These are phyloP conservation scores for Thomomys bottae DNA, from an alignment of 2,113 vertebrate species.

Conservation along the genomic window DNA sequence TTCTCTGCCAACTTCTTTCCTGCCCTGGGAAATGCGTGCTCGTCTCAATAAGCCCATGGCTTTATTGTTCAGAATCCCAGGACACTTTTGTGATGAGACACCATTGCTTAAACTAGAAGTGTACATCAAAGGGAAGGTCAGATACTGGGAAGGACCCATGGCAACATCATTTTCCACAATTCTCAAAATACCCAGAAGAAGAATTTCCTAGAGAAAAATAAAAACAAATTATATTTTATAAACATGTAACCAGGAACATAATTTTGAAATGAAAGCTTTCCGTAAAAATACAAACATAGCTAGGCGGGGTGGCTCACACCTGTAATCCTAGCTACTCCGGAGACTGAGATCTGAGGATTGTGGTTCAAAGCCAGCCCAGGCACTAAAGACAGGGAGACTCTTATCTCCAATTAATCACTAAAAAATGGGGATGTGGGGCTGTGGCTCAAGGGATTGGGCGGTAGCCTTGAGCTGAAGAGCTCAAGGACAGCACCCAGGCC, in stretches of 20 bases:
- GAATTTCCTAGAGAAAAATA: conserved; percentile 88
- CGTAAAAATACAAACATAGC: conserved; percentile 54
- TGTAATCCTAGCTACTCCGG: no score
- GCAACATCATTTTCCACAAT: conserved; percentile 90
- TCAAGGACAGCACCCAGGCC: no score
- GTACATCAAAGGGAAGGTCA: conserved; percentile 91
- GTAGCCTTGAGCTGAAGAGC: no score
- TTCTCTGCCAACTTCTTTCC: conserved; percentile 86
- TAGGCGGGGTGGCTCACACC: no score
- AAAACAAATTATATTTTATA: conserved; percentile 50
- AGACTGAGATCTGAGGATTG: no score
- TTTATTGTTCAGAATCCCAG: conserved; percentile 80
- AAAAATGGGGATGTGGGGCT: no score
- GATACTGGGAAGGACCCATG: conserved; percentile 92
- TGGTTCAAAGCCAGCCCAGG: no score
- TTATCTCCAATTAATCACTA: no score
- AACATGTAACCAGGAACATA: not conserved
- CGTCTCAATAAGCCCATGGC: conserved; percentile 80
- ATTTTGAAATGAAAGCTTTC: conserved; percentile 40
- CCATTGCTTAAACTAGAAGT: conserved; percentile 76
- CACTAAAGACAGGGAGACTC: no score
- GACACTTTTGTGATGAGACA: conserved; percentile 84
- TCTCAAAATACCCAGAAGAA: conserved; percentile 92
- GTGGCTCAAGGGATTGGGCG: no score
- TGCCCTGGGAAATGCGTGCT: conserved; percentile 86